A percentile compares a stretch with the other conserved stretches of the same genome.
Evolutionary conservation across 64 coral and sea anemone species (phyloP).

Genomic region (Pocillopora damicornis): DNA sequence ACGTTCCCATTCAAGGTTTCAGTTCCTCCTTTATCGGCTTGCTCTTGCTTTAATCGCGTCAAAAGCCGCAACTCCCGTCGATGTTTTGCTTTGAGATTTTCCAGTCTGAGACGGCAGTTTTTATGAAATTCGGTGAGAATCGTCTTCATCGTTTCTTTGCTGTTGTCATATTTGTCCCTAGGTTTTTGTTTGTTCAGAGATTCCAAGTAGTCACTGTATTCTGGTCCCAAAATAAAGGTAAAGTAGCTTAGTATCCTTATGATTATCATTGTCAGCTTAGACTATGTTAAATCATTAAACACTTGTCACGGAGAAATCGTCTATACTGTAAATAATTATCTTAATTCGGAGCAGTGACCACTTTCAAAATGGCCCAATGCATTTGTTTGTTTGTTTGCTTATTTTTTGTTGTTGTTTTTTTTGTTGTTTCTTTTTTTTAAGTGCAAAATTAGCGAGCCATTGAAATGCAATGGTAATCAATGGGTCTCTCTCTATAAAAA

Average conservation of each 20-base stretch:
- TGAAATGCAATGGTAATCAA: too few relatives aligned
- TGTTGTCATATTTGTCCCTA: conserved; percentile 36
- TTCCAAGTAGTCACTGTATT: conserved; percentile 47
- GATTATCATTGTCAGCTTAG: too few relatives aligned
- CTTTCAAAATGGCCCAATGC: too few relatives aligned
- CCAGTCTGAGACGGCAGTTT: conserved; percentile 49
- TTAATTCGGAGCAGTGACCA: too few relatives aligned
- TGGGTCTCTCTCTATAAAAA: too few relatives aligned
- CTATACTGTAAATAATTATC: too few relatives aligned
- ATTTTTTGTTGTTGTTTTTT: too few relatives aligned
- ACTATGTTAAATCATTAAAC: too few relatives aligned
- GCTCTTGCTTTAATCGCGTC: conserved; percentile 66
- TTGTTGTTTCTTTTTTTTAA: too few relatives aligned
- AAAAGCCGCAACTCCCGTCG: conserved; percentile 45
- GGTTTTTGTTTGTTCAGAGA: conserved; percentile 25
- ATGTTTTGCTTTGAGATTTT: conserved; percentile 69
- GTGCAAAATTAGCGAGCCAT: too few relatives aligned
- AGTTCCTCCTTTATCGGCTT: neutral
- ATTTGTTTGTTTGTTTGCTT: too few relatives aligned
- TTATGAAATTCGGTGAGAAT: conserved; percentile 68
- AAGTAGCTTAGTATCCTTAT: neutral
- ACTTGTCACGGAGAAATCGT: too few relatives aligned
- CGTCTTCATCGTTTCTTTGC: conserved; percentile 56
- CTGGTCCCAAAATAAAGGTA: neutral
- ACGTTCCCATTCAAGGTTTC: neutral